phyloP scores from a whole-genome alignment of 35 echinoderm and acorn worm species.

The Lytechinus pictus region DNA sequence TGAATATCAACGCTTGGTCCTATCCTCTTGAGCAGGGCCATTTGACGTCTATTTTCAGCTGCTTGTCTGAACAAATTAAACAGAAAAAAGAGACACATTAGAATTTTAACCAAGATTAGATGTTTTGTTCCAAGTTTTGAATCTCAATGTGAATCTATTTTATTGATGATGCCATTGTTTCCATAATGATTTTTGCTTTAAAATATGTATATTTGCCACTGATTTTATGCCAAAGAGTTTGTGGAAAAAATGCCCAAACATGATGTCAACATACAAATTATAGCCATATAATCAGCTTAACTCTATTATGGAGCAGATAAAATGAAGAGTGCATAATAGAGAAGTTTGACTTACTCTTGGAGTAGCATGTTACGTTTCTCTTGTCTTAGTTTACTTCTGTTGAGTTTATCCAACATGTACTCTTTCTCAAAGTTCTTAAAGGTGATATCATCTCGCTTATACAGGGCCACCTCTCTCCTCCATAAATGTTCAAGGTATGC shows the following conservation, averaged over 20 bases:
- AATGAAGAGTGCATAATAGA: not conserved
- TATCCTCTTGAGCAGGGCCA: slow-evolving; percentile 59
- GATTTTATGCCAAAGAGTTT: too few species aligned
- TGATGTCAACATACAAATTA: too few species aligned
- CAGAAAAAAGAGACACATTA: not conserved
- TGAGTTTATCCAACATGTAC: slow-evolving; percentile 60
- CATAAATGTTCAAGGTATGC: slow-evolving; percentile 58
- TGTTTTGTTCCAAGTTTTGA: too few species aligned
- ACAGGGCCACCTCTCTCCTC: slow-evolving; percentile 57
- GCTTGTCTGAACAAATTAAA: slow-evolving; percentile 54
- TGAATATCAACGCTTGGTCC: slow-evolving; percentile 69
- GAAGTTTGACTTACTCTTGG: slow-evolving; percentile 50
- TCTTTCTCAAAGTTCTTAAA: slow-evolving; percentile 61
- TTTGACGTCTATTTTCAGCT: slow-evolving; percentile 51
- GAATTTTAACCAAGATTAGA: too few species aligned
- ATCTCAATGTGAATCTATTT: too few species aligned
- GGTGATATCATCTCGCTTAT: slow-evolving; percentile 41
- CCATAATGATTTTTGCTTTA: too few species aligned
- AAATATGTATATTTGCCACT: too few species aligned
- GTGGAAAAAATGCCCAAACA: too few species aligned
- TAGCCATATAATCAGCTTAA: not conserved
- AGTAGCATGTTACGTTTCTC: slow-evolving; percentile 56
- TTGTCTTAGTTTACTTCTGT: slow-evolving; percentile 48
- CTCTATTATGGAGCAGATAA: not conserved
- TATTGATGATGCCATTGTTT: too few species aligned